phyloP scores from a whole-genome alignment of 2,797 vertebrate species.

The Balearica regulorum region DNA sequence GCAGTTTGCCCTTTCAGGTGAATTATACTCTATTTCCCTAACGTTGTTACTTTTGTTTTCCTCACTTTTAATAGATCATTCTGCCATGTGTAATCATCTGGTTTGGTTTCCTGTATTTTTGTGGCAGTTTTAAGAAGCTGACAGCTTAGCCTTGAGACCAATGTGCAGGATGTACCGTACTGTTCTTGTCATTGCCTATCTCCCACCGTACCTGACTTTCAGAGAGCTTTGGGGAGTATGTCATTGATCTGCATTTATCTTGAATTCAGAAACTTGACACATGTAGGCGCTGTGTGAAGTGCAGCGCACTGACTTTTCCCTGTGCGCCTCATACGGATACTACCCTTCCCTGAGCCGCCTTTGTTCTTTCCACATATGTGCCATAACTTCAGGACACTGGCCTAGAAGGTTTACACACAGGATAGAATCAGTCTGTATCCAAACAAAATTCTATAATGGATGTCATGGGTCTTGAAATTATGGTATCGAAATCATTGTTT shows the following conservation, averaged over 20 bases:
- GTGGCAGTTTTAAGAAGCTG: neutral
- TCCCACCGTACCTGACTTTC: neutral
- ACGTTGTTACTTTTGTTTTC: neutral
- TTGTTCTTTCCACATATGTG: neutral
- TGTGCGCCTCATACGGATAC: neutral
- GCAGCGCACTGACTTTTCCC: neutral
- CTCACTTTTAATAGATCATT: neutral
- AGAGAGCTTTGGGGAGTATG: neutral
- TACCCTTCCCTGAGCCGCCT: fast-evolving
- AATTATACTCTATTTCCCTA: neutral
- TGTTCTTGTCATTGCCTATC: neutral
- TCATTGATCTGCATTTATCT: neutral
- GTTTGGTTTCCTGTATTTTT: neutral
- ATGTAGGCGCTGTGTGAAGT: neutral
- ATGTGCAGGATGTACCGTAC: neutral
- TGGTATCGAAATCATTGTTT: neutral
- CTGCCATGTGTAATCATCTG: neutral
- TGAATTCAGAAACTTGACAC: neutral
- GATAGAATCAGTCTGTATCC: neutral
- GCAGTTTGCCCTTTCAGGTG: neutral
- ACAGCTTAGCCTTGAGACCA: neutral
- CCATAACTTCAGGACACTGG: neutral
- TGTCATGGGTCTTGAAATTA: neutral
- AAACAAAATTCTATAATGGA: neutral
- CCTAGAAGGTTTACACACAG: neutral